These are phyloP conservation scores for Rana temporaria DNA, from an alignment of 2,113 vertebrate species.

Conservation along the genomic window DNA sequence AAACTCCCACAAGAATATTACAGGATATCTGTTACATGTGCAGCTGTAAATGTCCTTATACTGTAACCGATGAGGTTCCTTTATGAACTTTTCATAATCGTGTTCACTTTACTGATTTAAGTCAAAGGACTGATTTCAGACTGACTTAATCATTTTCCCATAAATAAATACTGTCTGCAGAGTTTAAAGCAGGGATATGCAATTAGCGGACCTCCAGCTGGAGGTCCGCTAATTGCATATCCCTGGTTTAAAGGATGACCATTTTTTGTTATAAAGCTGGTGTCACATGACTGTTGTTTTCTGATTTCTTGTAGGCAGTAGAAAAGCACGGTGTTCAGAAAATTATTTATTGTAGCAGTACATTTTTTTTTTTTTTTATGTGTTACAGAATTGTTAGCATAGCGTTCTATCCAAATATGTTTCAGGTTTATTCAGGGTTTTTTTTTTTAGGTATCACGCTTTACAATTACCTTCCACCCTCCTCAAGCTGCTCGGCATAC, in stretches of 20 bases:
- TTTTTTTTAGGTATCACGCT: neutral
- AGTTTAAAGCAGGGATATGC: too few relatives aligned
- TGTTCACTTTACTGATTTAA: slow-evolving; percentile 14
- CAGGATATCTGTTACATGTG: slow-evolving; percentile 53
- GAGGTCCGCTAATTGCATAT: too few relatives aligned
- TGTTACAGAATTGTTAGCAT: too few relatives aligned
- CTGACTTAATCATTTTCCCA: slow-evolving; percentile 23
- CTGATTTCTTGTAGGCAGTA: too few relatives aligned
- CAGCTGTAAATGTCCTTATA: slow-evolving; percentile 28
- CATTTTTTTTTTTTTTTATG: too few relatives aligned
- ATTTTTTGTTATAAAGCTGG: neutral
- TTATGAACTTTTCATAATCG: slow-evolving; percentile 50
- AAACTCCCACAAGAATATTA: slow-evolving; percentile 22
- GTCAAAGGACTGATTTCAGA: slow-evolving; percentile 30
- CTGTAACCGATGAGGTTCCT: slow-evolving; percentile 10
- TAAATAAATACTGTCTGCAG: slow-evolving; percentile 19
- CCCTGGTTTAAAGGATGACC: neutral
- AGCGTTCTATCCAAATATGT: too few relatives aligned
- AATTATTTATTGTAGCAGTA: too few relatives aligned
- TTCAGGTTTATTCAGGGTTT: too few relatives aligned
- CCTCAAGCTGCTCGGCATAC: too few relatives aligned
- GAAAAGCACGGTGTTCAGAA: too few relatives aligned
- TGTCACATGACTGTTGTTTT: too few relatives aligned
- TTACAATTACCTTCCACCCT: neutral
- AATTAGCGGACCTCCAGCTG: too few relatives aligned